phyloP scores from a whole-genome alignment of 2,797 vertebrate species.

The Trematomus bernacchii region DNA sequence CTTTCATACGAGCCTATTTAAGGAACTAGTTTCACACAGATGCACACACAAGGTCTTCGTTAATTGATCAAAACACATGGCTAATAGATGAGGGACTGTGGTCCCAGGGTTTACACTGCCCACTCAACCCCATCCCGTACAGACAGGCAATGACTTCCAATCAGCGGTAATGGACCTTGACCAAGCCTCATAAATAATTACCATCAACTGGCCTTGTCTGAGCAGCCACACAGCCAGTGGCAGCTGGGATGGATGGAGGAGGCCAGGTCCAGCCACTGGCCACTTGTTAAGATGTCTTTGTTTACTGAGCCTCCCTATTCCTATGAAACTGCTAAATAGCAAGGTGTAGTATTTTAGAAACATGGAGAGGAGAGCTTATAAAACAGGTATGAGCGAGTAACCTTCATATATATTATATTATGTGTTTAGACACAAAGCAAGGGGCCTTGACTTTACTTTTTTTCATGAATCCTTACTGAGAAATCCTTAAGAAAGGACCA shows the following conservation, averaged over 20 bases:
- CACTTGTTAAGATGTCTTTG: slow-evolving; percentile 41
- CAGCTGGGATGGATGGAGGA: slow-evolving; percentile 51
- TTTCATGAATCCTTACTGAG: neutral
- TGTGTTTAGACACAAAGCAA: neutral
- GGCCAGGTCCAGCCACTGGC: slow-evolving; percentile 37
- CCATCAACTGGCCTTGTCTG: slow-evolving; percentile 79
- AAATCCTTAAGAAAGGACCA: neutral
- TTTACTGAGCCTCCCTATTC: slow-evolving; percentile 8
- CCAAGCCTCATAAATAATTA: slow-evolving; percentile 86
- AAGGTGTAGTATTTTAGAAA: slow-evolving; percentile 14
- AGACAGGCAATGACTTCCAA: slow-evolving; percentile 80
- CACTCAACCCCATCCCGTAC: slow-evolving; percentile 43
- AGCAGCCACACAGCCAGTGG: slow-evolving; percentile 61
- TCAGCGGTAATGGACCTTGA: slow-evolving; percentile 84
- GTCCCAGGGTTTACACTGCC: slow-evolving; percentile 60
- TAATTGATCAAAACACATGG: slow-evolving; percentile 67
- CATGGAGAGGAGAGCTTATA: slow-evolving; percentile 7
- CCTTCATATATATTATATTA: neutral
- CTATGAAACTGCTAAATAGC: slow-evolving; percentile 15
- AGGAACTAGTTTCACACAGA: slow-evolving; percentile 34
- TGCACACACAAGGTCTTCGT: slow-evolving; percentile 48
- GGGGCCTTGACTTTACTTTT: neutral
- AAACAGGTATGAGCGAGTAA: slow-evolving; percentile 5
- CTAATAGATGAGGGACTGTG: slow-evolving; percentile 68
- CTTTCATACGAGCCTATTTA: slow-evolving; percentile 44